Percentiles rank a stretch among this genome's conserved stretches.
These are phyloP conservation scores for Neoniphon sammara DNA, from an alignment of 2,797 vertebrate genomes.

Conservation along the genomic window DNA sequence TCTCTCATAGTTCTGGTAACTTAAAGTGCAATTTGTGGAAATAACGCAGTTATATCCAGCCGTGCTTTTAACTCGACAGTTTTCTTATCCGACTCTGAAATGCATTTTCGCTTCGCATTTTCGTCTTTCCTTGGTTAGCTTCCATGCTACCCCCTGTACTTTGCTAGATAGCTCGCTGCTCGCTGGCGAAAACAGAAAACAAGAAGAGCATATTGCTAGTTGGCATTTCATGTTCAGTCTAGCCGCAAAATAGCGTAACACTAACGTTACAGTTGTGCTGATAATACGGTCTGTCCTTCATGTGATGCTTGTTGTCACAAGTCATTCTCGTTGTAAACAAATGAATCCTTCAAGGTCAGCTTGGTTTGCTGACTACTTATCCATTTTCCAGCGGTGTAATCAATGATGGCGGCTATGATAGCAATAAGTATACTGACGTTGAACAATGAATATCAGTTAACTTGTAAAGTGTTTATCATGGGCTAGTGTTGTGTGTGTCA, in stretches of 20 bases:
- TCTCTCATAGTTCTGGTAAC: constrained; percentile 93
- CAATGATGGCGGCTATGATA: fast-evolving
- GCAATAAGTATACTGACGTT: too few species aligned
- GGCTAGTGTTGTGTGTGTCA: constrained; percentile 1
- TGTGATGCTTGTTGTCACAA: constrained; percentile 5
- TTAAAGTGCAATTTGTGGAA: not conserved
- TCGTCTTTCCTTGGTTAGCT: constrained; percentile 60
- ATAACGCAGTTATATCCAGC: not conserved
- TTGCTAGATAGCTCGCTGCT: constrained; percentile 7
- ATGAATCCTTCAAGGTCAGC: constrained; percentile 73
- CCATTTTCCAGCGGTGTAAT: fast-evolving
- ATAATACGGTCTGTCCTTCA: not conserved
- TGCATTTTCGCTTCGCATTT: not conserved
- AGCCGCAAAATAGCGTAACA: not conserved
- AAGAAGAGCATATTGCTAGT: not conserved
- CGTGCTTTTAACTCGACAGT: not conserved
- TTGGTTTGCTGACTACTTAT: not conserved
- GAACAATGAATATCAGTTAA: not conserved
- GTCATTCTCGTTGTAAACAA: not conserved
- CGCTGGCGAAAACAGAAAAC: not conserved
- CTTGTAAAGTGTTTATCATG: constrained; percentile 1
- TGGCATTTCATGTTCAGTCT: not conserved
- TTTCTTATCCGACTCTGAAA: not conserved
- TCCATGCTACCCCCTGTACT: constrained; percentile 53
- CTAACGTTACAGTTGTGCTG: not conserved